These are phyloP conservation scores for Malurus leucopterus DNA, from an alignment of 2,797 vertebrate species.

Conservation along the genomic window DNA sequence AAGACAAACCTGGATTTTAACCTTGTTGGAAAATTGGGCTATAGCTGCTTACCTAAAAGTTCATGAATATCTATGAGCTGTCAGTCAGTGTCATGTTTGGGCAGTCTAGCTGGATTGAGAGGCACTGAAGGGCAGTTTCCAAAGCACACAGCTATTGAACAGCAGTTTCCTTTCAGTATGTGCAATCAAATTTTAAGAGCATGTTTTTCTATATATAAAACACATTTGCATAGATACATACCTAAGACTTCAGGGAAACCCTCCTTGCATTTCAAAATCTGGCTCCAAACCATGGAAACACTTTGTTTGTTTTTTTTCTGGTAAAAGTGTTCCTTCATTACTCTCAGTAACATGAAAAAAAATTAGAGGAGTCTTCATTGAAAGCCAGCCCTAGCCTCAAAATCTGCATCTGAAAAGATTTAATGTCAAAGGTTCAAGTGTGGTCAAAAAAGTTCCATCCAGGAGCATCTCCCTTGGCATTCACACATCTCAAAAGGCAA, in stretches of 20 bases:
- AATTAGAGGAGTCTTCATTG: background rate
- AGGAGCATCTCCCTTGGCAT: background rate
- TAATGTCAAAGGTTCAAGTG: background rate
- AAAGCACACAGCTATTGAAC: background rate
- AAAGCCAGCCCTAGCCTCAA: background rate
- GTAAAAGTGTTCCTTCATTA: background rate
- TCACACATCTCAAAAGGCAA: background rate
- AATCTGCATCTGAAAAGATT: background rate
- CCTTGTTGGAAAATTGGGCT: background rate
- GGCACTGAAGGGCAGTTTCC: background rate
- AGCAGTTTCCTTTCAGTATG: background rate
- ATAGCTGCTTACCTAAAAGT: background rate
- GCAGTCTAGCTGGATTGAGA: background rate
- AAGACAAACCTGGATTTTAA: background rate
- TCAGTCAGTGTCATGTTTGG: background rate
- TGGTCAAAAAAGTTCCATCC: background rate
- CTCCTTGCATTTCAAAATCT: background rate
- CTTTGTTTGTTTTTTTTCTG: background rate
- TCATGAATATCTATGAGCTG: background rate
- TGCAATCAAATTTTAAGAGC: background rate
- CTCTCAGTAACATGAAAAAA: background rate
- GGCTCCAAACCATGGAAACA: background rate
- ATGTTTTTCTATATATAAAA: background rate
- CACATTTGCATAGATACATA: background rate
- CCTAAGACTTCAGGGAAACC: constrained; percentile 20